Evolutionary conservation across 53 echinoderm and acorn worm species (phyloP).

Genomic region (Holothuria scabra): DNA sequence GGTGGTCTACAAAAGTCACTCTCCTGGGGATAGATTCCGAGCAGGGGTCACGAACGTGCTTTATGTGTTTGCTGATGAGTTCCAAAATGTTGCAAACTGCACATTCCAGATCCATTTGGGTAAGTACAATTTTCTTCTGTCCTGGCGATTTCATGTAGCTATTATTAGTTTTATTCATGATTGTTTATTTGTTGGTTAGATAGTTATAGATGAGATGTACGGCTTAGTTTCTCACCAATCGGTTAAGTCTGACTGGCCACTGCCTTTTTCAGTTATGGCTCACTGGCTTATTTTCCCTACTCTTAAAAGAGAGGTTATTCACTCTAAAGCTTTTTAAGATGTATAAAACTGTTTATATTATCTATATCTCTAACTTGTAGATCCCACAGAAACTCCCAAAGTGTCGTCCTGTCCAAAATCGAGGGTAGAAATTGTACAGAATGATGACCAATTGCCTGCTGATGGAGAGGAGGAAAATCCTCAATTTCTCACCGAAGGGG

Average conservation of each 20-base stretch:
- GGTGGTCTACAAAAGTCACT: background rate
- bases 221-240: no score
- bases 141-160: no score
- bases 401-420: constrained; percentile 17
- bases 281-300: no score
- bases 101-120: constrained; percentile 27
- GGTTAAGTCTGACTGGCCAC: no score
- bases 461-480: background rate
- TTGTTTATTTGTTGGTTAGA: no score
- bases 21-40: constrained; percentile 4
- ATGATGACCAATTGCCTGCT: background rate
- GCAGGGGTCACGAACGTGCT: constrained; percentile 35
- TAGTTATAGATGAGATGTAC: no score
- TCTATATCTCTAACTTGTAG: background rate
- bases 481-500: background rate
- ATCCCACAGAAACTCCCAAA: background rate
- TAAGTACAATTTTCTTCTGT: background rate
- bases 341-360: no score
- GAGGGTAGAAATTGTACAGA: background rate
- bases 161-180: no score
- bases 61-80: constrained; percentile 26
- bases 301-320: no score
- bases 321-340: no score
- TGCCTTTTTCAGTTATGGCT: no score
- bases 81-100: background rate